Evolutionary conservation across 2,888 invertebrate species (phyloP).

Genomic region (Drosophila quasianomalipes): DNA sequence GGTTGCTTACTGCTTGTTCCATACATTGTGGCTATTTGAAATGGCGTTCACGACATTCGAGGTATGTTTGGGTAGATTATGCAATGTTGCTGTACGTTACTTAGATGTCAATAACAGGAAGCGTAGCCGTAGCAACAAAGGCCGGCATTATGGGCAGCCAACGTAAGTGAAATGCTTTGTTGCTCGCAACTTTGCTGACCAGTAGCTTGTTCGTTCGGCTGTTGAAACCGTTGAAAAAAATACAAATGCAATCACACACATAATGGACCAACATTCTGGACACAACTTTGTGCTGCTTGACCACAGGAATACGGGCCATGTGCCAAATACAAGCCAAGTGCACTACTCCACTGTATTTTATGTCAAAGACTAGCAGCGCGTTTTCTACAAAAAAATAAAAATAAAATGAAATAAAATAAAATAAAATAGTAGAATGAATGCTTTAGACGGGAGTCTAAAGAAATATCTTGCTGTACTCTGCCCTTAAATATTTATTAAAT

Average conservation of each 20-base stretch:
- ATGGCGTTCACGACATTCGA: conserved; percentile 1
- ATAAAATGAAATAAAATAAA: not conserved
- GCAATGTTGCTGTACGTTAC: conserved; percentile 24
- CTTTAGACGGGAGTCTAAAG: not conserved
- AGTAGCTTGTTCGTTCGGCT: conserved; percentile 22
- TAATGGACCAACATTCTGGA: conserved; percentile 12
- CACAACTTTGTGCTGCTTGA: conserved; percentile 24
- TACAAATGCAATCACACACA: conserved; percentile 12
- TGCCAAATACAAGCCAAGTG: conserved; percentile 12
- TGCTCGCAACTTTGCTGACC: conserved; percentile 45
- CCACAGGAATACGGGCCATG: conserved; percentile 34
- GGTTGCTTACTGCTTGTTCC: not conserved
- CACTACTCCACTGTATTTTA: conserved; percentile 2
- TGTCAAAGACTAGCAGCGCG: not conserved
- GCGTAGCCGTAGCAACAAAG: conserved; percentile 1
- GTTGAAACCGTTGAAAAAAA: conserved; percentile 41
- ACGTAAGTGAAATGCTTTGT: conserved; percentile 42
- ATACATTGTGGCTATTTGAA: conserved; percentile 18
- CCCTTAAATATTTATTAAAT: not conserved
- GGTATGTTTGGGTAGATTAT: not conserved
- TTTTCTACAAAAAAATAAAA: not conserved
- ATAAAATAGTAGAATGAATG: not conserved
- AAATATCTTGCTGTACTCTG: not conserved
- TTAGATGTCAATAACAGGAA: conserved; percentile 49
- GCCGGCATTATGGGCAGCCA: conserved; percentile 9